Evolutionary conservation across 2,113 vertebrate genomes (phyloP).

Genomic region (Vicugna pacos): DNA sequence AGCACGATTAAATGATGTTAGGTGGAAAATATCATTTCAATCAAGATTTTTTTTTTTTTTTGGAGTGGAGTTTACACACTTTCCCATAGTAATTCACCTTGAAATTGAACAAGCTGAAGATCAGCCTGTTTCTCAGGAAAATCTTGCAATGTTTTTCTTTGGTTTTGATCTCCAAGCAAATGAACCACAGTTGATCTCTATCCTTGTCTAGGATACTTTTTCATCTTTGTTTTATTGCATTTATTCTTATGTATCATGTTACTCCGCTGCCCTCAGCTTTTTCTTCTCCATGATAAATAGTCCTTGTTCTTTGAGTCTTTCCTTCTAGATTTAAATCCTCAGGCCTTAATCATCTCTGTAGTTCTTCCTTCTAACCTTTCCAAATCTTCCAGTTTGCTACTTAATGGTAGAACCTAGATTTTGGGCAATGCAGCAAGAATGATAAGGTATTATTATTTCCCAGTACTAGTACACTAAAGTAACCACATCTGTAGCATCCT

Average conservation of each 20-base stretch:
- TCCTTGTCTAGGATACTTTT: conserved; percentile 35
- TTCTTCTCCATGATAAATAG: not conserved
- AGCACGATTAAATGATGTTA: conserved; percentile 39
- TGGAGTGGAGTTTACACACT: conserved; percentile 25
- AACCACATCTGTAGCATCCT: not conserved
- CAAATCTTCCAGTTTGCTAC: not conserved
- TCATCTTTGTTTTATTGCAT: conserved; percentile 62
- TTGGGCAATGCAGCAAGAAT: not conserved
- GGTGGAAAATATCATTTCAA: conserved; percentile 52
- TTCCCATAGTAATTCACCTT: conserved; percentile 56
- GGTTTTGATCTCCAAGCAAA: conserved; percentile 65
- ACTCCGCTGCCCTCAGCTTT: not conserved
- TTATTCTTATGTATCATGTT: conserved; percentile 58
- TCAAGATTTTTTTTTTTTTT: not conserved
- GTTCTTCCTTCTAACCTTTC: not conserved
- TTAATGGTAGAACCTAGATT: not conserved
- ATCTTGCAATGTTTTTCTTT: conserved; percentile 50
- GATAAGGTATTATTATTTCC: not conserved
- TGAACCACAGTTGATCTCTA: conserved; percentile 50
- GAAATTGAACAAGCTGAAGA: conserved; percentile 60
- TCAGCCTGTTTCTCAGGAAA: conserved; percentile 57
- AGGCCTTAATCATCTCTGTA: not conserved
- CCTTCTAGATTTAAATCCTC: conserved; percentile 29
- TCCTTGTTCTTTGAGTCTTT: not conserved
- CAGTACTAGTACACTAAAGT: not conserved